Evolutionary conservation across 1,140 invertebrate species (phyloP).

Genomic region (Apis cerana): DNA sequence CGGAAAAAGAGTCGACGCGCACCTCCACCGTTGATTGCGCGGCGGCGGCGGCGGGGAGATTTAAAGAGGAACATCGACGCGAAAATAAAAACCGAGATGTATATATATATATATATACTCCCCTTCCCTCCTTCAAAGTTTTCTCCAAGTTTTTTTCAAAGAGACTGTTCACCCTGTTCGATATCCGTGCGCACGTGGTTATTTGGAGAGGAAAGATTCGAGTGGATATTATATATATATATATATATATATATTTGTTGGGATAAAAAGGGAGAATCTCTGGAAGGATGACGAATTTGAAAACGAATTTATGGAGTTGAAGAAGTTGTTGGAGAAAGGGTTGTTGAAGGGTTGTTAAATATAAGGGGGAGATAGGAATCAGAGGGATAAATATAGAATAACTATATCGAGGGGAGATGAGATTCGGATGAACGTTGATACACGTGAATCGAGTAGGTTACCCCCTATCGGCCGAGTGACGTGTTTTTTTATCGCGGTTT

Average conservation of each 20-base stretch:
- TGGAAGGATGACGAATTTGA: no score
- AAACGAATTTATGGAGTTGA: no score
- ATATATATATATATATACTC: no score
- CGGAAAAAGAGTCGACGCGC: slow-evolving; percentile 64
- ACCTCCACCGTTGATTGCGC: slow-evolving; percentile 57
- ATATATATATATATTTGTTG: no score
- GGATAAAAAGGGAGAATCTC: no score
- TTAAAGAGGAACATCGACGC: slow-evolving; percentile 51
- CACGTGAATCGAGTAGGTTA: slow-evolving; percentile 3
- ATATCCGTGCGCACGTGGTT: background rate
- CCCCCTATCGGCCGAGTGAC: background rate
- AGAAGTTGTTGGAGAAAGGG: background rate
- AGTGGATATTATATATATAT: background rate
- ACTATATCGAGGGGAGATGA: background rate
- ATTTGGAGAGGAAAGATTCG: background rate
- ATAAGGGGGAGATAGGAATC: background rate
- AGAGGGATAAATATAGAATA: background rate
- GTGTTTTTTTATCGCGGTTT: slow-evolving; percentile 36
- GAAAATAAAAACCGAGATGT: background rate
- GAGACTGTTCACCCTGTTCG: background rate
- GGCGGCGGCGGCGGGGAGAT: slow-evolving; percentile 37
- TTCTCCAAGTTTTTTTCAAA: background rate
- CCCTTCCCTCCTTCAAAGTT: background rate
- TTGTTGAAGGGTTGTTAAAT: no score
- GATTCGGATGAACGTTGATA: slow-evolving; percentile 15